These are phyloP conservation scores for Monarcha castaneiventris DNA, from an alignment of 2,113 vertebrate species.

Conservation along the genomic window DNA sequence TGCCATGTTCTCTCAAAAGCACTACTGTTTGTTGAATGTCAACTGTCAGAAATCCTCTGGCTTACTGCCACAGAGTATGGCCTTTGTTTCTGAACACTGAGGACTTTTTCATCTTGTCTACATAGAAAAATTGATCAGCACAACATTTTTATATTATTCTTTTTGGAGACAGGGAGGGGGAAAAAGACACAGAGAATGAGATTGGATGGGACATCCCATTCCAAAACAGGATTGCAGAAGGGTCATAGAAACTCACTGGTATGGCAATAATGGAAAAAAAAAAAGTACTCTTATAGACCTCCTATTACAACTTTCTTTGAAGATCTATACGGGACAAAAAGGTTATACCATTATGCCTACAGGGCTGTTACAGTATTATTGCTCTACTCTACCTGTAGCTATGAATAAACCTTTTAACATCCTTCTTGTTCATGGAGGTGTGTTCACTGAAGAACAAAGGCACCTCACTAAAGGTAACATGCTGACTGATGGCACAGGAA, in stretches of 20 bases:
- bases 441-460: neutral
- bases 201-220: neutral
- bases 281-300: neutral
- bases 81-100: neutral
- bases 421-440: neutral
- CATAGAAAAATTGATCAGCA: neutral
- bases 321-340: neutral
- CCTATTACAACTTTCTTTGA: neutral
- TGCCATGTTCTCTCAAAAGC: neutral
- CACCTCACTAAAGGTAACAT: neutral
- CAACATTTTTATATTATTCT: neutral
- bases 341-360: neutral
- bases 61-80: neutral
- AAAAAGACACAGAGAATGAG: neutral
- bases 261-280: neutral
- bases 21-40: neutral
- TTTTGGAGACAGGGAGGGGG: rapidly evolving
- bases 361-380: neutral
- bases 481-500: neutral
- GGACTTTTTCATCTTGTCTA: neutral
- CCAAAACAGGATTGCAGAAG: neutral
- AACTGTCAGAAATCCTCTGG: neutral
- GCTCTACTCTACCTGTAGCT: neutral
- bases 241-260: neutral
- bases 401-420: neutral